Percentiles rank a stretch among this genome's conserved stretches.
Conservation (phyloP, 2,797 vertebrate species). For the Notamacropus eugenii region DNA sequence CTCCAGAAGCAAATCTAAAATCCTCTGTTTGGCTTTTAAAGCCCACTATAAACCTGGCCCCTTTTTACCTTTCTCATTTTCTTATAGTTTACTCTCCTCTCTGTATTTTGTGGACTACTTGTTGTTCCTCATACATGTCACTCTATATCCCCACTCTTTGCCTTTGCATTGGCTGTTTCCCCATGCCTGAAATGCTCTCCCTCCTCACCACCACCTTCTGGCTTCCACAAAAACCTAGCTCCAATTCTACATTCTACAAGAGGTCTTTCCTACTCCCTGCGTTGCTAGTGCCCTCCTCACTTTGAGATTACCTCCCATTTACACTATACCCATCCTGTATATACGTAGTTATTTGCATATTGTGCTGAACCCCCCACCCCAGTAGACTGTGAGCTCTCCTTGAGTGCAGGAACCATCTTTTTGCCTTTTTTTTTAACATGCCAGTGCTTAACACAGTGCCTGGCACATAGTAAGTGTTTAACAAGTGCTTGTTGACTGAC, state of each 20-base stretch:
- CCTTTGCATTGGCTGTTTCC: neutral
- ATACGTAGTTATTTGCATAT: neutral
- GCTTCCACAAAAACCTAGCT: neutral
- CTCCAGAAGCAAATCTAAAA: neutral
- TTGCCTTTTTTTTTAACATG: neutral
- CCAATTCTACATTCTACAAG: neutral
- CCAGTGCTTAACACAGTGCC: neutral
- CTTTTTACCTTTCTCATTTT: neutral
- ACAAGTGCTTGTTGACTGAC: neutral
- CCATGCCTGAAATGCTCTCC: neutral
- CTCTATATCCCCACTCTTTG: neutral
- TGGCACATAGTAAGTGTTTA: neutral
- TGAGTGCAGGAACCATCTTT: neutral
- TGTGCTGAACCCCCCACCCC: fast-evolving
- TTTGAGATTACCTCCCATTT: neutral
- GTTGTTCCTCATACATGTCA: neutral
- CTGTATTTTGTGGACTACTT: neutral
- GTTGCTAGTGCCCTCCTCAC: neutral
- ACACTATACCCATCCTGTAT: neutral
- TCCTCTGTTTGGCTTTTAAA: neutral
- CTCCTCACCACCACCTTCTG: neutral
- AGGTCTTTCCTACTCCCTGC: neutral
- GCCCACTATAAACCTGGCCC: neutral
- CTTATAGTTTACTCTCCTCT: neutral
- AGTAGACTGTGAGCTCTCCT: neutral